These are phyloP conservation scores for Drosophila ercepeae DNA, from an alignment of 1,140 invertebrate species.

Conservation along the genomic window DNA sequence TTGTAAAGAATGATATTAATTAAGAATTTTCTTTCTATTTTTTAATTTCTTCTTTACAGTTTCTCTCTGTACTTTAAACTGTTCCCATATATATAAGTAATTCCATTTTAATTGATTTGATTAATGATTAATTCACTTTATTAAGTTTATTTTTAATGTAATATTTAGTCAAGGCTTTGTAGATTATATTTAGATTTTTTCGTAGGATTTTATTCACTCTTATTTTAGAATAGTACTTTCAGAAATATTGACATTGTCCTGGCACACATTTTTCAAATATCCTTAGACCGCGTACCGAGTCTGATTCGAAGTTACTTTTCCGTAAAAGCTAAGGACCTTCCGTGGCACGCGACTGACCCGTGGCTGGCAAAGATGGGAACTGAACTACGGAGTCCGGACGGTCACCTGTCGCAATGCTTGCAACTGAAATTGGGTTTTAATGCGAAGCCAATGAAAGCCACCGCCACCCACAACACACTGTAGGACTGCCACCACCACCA, in stretches of 20 bases:
- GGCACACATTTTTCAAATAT: not conserved
- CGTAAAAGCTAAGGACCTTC: constrained; percentile 12
- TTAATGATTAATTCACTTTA: no score
- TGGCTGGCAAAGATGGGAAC: constrained; percentile 55
- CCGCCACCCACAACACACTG: constrained; percentile 27
- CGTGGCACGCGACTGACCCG: constrained; percentile 69
- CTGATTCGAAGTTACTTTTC: not conserved
- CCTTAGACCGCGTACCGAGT: not conserved
- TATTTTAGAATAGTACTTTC: not conserved
- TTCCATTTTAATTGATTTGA: no score
- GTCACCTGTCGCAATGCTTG: constrained; percentile 77
- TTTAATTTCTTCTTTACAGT: no score
- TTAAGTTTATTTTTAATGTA: no score
- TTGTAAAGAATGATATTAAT: no score
- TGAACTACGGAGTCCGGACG: constrained; percentile 40
- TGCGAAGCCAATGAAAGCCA: constrained; percentile 70
- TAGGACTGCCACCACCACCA: not conserved
- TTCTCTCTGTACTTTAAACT: no score
- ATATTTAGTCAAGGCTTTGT: no score
- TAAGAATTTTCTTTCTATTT: no score
- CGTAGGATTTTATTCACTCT: no score
- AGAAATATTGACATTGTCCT: not conserved
- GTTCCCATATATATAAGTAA: no score
- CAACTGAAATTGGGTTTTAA: constrained; percentile 65
- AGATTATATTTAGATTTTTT: no score